Base-by-base conservation (phyloP, 2,113 vertebrate genomes). In the Microtus pennsylvanicus region DNA sequence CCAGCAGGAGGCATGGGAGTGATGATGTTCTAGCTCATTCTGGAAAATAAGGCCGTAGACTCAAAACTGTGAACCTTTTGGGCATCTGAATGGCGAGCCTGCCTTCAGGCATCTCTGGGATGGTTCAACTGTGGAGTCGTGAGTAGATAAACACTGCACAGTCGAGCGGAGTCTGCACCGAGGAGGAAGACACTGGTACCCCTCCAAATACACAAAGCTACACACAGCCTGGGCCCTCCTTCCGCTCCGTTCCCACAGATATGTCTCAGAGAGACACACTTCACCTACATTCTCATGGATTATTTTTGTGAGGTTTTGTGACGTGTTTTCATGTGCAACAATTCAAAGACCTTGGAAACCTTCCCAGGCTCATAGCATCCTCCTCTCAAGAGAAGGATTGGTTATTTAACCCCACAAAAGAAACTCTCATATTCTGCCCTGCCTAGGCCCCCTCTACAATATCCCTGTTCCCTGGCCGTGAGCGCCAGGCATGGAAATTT, bases 101-200 rank as follows among this genome's bases (percentile, higher is more conserved):
- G 7, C 6, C 13, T 74, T 42, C 28, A 21, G n/a, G 35, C n/a
- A 35, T 3, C 38, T 86, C 70, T 81, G 26, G n/a, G 50, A 70
- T 6, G 1, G 47, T 61, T 42, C 33, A 13, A 50, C 90, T 78
- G 87, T 30, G 42, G 22, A 35, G 16, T 83, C 21, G 28, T 2
- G 16, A 89, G 74, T 26, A 17, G 33, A 38, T 42, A 24, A n/a
- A 52, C 35, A 3, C 5, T 5, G 0, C 3, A n/a, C 14, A 10
- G 28, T 1, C 1, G 1, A 4, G 28, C 5, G 4, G 35, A 6
- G 30, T 24, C 35, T 3, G 11, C 13, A 47, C 0, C 38, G 38
- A 47, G 65, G 24, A 10, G 45, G 45, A 26, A 5, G 2, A 7
- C n/a, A 50, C 8, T 5, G 4, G 11, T 26, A 7, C 14, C 65